Base-by-base conservation (phyloP, 2,888 invertebrate species). In the Xylocampa areola region DNA sequence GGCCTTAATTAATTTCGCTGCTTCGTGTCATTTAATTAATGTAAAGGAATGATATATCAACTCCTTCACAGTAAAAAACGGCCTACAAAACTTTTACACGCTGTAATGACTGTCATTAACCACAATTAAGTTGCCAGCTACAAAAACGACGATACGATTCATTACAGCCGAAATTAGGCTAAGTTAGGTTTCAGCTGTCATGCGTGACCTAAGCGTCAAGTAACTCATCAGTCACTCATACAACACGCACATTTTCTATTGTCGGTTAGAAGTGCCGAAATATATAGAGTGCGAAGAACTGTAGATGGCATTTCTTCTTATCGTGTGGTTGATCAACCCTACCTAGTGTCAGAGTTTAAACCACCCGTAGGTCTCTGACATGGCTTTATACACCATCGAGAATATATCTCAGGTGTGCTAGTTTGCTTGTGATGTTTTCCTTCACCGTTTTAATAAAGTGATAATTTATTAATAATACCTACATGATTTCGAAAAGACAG, bases 141-240 rank as follows among this genome's bases (percentile, higher is more conserved):
- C 14, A 30, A 32, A 39, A 33, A 32, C 14, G 11, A 25, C 29
- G 8, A 44, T 5, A 16, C 17, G 13, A 11, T 17, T 21, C 10
- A 32, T 32, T 36, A 30, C 10, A 33, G n/a, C 21, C 10, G n/a
- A n/a, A 29, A 36, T 11, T 29, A 55, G 32, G 14, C 35, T 50
- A n/a, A 29, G 33, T 11, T 29, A 55, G 32, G 14, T 37, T 50
- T 49, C 16, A 61, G 40, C 16, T 16, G 14, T 40, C 14, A 6
- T 49, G 36, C 60, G 62, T 66, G 51, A 62, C 36, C 30, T 58
- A 61, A n/a, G 43, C 41, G 29, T 60, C 25, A 47, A 40, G 45
- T 50, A 43, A 5, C 40, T 40, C 40, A 54, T 62, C 41, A 54
- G 47, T 32, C 35, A 45, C 32, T 40, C 37, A 39, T 23, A 11